A percentile compares a stretch with the other conserved stretches of the same genome.
Evolutionary conservation across 2,888 invertebrate species (phyloP).

Genomic region (Rhagonycha fulva): DNA sequence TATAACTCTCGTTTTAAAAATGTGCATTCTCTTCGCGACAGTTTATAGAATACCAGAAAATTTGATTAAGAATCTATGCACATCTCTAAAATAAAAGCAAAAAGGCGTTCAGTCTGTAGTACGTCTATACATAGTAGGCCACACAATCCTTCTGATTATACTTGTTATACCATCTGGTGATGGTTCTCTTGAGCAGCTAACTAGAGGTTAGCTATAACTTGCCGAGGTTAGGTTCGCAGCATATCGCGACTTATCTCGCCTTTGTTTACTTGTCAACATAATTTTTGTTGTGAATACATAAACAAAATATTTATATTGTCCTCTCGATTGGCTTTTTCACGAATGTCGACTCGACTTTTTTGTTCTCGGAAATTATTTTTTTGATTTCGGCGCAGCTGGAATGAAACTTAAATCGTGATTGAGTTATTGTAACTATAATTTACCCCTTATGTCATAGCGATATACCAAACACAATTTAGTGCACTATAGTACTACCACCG

Average conservation of each 20-base stretch:
- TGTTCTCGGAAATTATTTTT: conserved; percentile 54
- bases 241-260: conserved; percentile 57
- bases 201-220: conserved; percentile 56
- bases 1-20: conserved; percentile 27
- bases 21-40: conserved; percentile 52
- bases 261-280: conserved; percentile 59
- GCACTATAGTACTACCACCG: not conserved
- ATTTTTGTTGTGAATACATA: conserved; percentile 58
- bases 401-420: conserved; percentile 55
- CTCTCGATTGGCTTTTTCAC: conserved; percentile 54
- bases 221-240: conserved; percentile 54
- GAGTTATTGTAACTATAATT: conserved; percentile 53
- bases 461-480: not conserved
- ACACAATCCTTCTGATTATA: conserved; percentile 29
- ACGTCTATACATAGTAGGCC: conserved; percentile 52
- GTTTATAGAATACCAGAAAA: conserved; percentile 54
- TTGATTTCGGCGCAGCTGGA: conserved; percentile 46
- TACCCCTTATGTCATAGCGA: conserved; percentile 27
- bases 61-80: conserved; percentile 57
- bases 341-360: conserved; percentile 45
- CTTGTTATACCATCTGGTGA: conserved; percentile 14
- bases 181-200: conserved; percentile 43
- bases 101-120: conserved; percentile 54
- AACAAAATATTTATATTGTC: conserved; percentile 59
- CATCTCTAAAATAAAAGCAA: conserved; percentile 49